phyloP scores from a whole-genome alignment of 2,797 vertebrate species.

The Myotis findleyi region DNA sequence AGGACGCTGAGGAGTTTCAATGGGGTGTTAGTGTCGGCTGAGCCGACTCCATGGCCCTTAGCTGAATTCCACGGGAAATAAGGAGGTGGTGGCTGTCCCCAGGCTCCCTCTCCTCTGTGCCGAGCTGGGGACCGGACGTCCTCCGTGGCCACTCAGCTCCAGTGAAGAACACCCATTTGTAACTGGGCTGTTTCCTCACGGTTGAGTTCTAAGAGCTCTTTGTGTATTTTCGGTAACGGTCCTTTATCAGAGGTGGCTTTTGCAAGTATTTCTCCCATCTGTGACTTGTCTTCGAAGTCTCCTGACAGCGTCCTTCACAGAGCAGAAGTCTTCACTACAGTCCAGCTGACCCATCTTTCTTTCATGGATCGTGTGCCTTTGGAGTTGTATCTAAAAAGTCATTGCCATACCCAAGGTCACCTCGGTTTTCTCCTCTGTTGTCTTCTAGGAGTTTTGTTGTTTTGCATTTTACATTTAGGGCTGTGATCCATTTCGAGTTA shows the following conservation, averaged over 20 bases:
- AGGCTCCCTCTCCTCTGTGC: not conserved
- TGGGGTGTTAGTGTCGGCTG: no score
- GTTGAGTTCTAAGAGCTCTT: not conserved
- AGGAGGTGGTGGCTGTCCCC: no score
- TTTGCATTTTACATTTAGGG: not conserved
- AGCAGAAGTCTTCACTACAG: not conserved
- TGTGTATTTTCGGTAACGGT: not conserved
- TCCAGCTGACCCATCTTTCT: not conserved
- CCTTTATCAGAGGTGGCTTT: not conserved
- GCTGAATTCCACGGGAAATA: fast-evolving
- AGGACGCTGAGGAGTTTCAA: fast-evolving
- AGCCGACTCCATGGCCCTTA: not conserved
- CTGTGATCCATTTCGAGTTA: not conserved
- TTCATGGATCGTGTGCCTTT: not conserved
- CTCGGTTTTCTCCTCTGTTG: no score
- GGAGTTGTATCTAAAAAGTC: not conserved
- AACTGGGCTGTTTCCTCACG: not conserved
- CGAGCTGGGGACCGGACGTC: not conserved
- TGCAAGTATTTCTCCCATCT: not conserved
- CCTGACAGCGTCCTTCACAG: not conserved
- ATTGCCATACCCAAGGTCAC: not conserved
- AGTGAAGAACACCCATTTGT: not conserved
- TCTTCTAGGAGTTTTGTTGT: not conserved
- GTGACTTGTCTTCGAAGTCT: not conserved
- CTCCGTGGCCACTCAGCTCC: not conserved